phyloP scores from a whole-genome alignment of 2,797 vertebrate genomes.

The Gambelia wislizenii region DNA sequence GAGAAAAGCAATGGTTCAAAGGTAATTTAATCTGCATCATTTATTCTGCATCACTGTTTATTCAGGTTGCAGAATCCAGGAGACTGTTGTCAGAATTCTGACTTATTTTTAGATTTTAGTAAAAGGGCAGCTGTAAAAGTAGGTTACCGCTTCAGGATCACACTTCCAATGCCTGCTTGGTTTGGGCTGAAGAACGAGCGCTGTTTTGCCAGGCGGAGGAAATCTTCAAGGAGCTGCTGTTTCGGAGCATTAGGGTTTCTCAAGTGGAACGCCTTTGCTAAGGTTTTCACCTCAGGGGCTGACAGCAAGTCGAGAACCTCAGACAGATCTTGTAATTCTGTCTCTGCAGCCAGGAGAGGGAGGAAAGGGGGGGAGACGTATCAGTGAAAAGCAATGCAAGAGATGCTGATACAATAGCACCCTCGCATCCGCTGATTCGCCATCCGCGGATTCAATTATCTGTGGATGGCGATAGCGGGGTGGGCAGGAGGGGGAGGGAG shows the following conservation, averaged over 20 bases:
- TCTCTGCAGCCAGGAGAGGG: constrained; percentile 77
- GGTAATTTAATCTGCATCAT: background rate
- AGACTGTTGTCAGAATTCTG: background rate
- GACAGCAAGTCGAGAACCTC: constrained; percentile 92
- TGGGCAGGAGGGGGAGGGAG: no score
- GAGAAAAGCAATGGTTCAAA: background rate
- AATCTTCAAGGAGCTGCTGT: constrained; percentile 87
- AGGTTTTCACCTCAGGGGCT: constrained; percentile 87
- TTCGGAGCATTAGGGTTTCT: constrained; percentile 84
- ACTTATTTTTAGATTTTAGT: no score
- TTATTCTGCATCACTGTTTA: no score
- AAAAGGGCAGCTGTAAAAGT: no score
- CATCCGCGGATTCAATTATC: no score
- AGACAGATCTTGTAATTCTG: constrained; percentile 86
- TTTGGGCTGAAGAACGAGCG: constrained; percentile 85
- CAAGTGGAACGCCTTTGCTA: constrained; percentile 93
- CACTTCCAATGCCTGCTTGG: constrained; percentile 79
- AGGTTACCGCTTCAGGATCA: constrained; percentile 92
- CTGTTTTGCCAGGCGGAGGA: constrained; percentile 88
- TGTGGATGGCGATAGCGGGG: no score
- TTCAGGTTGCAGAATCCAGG: background rate
- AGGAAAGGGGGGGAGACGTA: background rate
- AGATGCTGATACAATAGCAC: no score
- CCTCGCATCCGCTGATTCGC: no score
- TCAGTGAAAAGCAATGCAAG: background rate